Percentiles rank a stretch among this genome's conserved stretches.
phyloP scores from a whole-genome alignment of 92 coral and sea anemone species.

The Porites evermanni region DNA sequence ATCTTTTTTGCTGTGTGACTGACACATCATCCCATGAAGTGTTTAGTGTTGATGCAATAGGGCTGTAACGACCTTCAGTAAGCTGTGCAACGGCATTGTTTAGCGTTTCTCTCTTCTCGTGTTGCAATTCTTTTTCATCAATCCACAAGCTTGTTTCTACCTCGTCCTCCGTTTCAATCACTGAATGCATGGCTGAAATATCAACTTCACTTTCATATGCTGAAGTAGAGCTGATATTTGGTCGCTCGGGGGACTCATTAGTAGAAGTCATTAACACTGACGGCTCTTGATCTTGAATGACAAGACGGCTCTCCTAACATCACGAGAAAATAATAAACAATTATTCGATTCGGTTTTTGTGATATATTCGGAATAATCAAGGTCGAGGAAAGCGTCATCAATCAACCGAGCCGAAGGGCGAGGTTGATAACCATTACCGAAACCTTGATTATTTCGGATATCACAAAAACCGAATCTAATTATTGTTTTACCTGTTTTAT shows the following conservation, averaged over 20 bases:
- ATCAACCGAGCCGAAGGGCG: background rate
- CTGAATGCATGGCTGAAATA: too few species aligned
- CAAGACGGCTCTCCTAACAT: background rate
- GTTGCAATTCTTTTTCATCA: conserved; percentile 18
- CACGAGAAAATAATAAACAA: background rate
- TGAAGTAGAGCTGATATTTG: background rate
- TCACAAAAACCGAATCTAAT: too few species aligned
- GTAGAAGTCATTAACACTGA: background rate
- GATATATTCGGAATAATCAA: background rate
- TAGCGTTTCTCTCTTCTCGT: conserved; percentile 6
- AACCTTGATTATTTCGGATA: too few species aligned
- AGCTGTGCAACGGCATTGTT: conserved; percentile 15
- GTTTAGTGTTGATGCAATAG: conserved; percentile 17
- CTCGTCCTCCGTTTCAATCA: background rate
- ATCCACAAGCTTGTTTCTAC: conserved; percentile 4
- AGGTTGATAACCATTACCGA: too few species aligned
- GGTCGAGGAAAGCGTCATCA: background rate
- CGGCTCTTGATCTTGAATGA: background rate
- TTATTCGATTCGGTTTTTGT: background rate
- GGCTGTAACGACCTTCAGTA: conserved; percentile 24
- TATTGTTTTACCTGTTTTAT: too few species aligned
- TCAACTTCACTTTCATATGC: background rate
- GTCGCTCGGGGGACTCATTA: conserved; percentile 1
- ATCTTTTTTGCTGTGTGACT: background rate
- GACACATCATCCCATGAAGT: conserved; percentile 11